These are phyloP conservation scores for Bos indicus DNA, from an alignment of 2,113 vertebrate species.

Conservation along the genomic window DNA sequence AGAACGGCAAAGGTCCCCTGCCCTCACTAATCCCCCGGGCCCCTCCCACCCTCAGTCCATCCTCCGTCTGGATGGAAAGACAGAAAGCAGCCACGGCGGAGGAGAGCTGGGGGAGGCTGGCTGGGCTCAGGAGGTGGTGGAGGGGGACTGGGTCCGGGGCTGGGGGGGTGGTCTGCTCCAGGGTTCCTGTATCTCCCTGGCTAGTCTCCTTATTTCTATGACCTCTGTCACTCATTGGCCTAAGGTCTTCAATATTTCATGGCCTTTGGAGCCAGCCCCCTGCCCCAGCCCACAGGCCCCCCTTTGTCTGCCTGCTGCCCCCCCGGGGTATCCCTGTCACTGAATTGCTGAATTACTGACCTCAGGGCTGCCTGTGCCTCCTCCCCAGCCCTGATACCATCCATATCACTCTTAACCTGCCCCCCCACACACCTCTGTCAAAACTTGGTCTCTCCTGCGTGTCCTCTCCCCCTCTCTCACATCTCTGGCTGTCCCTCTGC, in stretches of 20 bases:
- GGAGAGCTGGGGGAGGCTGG: constrained; percentile 8
- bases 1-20: constrained; percentile 15
- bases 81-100: neutral
- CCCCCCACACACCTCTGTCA: neutral
- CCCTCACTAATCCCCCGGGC: neutral
- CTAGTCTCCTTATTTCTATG: constrained; percentile 40
- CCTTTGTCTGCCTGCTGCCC: constrained; percentile 51
- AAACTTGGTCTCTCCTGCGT: neutral
- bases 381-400: neutral
- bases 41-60: constrained; percentile 15
- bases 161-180: neutral
- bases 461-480: neutral
- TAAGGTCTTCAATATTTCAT: constrained; percentile 72
- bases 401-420: neutral
- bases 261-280: constrained; percentile 26
- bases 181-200: neutral
- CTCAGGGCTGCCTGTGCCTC: constrained; percentile 4
- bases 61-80: neutral
- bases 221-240: constrained; percentile 56
- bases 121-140: neutral
- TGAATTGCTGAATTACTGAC: constrained; percentile 52
- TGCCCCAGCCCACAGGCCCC: constrained; percentile 51
- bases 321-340: neutral
- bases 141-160: neutral
- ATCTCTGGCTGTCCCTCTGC: constrained; percentile 12